Percentiles rank a stretch among this genome's conserved stretches.
These are phyloP conservation scores for Hypomesus transpacificus DNA, from an alignment of 2,113 vertebrate species.

Conservation along the genomic window DNA sequence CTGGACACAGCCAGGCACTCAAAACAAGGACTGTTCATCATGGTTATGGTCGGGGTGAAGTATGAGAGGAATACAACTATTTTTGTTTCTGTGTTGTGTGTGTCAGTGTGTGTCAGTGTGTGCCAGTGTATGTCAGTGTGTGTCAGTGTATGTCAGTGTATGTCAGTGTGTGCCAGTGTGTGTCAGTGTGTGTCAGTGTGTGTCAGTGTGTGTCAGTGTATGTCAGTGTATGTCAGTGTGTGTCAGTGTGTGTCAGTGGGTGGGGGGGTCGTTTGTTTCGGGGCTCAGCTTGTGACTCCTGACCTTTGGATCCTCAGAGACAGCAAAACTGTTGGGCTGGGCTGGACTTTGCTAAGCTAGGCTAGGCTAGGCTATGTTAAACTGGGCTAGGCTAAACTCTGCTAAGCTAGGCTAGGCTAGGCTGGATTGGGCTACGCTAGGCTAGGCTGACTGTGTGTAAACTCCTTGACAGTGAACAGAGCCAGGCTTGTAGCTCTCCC, in stretches of 20 bases:
- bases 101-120: background rate
- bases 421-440: no score
- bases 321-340: no score
- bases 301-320: background rate
- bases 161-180: background rate
- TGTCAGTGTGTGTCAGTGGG: background rate
- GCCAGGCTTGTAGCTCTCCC: constrained; percentile 45
- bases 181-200: background rate
- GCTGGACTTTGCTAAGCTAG: no score
- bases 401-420: no score
- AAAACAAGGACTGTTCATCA: no score
- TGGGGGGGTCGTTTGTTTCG: background rate
- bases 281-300: background rate
- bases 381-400: no score
- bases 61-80: no score
- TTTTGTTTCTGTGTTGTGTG: no score
- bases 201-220: background rate
- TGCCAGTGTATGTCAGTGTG: background rate
- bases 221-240: background rate
- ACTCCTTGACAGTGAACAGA: background rate
- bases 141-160: background rate
- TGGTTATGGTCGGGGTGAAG: no score
- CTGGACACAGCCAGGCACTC: no score
- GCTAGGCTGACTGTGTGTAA: constrained; percentile 18
- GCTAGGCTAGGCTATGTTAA: no score